Evolutionary conservation across 1,140 invertebrate species (phyloP).

Genomic region (Bicyclus anynana): DNA sequence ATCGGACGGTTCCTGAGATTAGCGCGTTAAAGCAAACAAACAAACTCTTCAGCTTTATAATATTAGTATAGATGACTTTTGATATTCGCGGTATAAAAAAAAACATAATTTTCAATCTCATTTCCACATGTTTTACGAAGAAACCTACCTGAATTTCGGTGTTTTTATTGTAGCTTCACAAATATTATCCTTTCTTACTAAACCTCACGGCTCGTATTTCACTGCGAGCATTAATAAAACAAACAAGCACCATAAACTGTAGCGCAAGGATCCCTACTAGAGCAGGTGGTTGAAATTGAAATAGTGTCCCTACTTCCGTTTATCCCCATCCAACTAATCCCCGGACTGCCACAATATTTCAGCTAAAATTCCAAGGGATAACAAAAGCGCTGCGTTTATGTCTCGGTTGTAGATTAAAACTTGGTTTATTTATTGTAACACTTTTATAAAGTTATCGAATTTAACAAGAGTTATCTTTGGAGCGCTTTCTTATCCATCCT

Average conservation of each 20-base stretch:
- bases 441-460: not conserved
- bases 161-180: too few species aligned
- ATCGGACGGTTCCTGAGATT: too few species aligned
- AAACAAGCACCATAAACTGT: not conserved
- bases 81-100: too few species aligned
- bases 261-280: conserved; percentile 16
- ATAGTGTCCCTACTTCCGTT: conserved; percentile 33
- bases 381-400: conserved; percentile 25
- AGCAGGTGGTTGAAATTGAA: conserved; percentile 36
- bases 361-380: conserved; percentile 40
- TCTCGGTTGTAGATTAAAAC: not conserved
- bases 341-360: conserved; percentile 35
- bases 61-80: too few species aligned
- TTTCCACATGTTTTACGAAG: too few species aligned
- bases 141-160: too few species aligned
- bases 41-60: too few species aligned
- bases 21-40: too few species aligned
- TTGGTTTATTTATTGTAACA: not conserved
- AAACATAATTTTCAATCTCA: too few species aligned
- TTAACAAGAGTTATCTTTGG: not conserved
- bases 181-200: not conserved
- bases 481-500: not conserved
- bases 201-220: not conserved
- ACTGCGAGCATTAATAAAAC: not conserved
- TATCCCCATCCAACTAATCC: conserved; percentile 37